Evolutionary conservation across 2,888 invertebrate genomes (phyloP), one percentile per base, ranked within the genome.

Genomic region (Eledone cirrhosa): DNA sequence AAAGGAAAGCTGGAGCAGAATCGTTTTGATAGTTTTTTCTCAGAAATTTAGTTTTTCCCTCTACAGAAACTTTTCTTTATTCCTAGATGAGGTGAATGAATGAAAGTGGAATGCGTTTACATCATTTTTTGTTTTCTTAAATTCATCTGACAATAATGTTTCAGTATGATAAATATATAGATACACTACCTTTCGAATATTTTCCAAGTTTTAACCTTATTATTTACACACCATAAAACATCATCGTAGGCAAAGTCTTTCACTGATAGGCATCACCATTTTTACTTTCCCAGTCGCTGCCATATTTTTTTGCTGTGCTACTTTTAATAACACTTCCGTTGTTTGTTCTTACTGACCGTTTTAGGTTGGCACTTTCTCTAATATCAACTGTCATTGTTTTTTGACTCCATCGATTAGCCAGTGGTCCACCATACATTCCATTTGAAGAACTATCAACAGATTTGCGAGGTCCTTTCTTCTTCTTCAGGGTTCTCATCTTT

Each of bases 401-500:
- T 22, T 67, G 67, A 22, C 67, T 67, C 67, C 67, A 67, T 16
- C 67, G 67, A 22, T 67, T n/a, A 29, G 31, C 67, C 14, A 67
- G 67, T 22, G 16, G 29, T 47, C 75, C 75, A 7, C 75, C 75
- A n/a, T 75, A 75, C 48, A 47, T 41, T n/a, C 75, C 75, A n/a
- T 75, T 41, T 8, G 75, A 75, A 27, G 75, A 75, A 41, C 75
- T 75, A 80, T 83, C 80, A 5, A 84, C 82, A 13, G 86, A 85
- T 53, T 83, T 84, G 74, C 85, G 81, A 48, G 87, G 87, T 48
- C 87, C 87, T 78, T 86, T 83, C 77, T 85, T 83, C 27, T 85
- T 80, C 80, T 88, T 88, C 69, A 88, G 85, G 41, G 87, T 87
- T 48, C 88, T 87, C 48, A 86, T 87, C 79, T 85, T 86, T 47